These are phyloP conservation scores for Pandemis cinnamomeana DNA, from an alignment of 2,888 invertebrate genomes.

Conservation along the genomic window DNA sequence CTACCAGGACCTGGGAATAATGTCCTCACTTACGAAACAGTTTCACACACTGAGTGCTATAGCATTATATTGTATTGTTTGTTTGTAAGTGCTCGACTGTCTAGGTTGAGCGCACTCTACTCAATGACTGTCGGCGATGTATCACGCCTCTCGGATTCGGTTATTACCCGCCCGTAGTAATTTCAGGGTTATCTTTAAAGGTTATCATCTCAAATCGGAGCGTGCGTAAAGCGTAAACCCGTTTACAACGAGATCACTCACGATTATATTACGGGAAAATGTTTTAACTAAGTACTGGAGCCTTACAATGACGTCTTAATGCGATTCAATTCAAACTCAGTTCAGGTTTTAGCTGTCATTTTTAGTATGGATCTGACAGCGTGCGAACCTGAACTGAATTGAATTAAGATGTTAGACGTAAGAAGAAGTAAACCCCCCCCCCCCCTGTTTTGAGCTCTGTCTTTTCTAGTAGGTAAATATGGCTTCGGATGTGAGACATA, in stretches of 20 bases:
- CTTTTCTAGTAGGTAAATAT: too few species aligned
- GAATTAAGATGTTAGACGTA: too few species aligned
- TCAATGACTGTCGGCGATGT: constrained; percentile 22
- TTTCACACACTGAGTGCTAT: not conserved
- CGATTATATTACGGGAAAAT: not conserved
- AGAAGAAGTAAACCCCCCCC: too few species aligned
- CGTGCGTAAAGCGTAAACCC: constrained; percentile 19
- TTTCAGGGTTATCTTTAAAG: constrained; percentile 45
- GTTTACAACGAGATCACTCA: constrained; percentile 19
- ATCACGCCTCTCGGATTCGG: constrained; percentile 12
- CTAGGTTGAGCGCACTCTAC: constrained; percentile 8
- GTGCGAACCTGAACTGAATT: too few species aligned
- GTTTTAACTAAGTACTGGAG: not conserved
- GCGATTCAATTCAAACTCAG: too few species aligned
- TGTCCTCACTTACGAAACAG: not conserved
- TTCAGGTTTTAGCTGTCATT: not conserved
- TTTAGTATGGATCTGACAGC: not conserved
- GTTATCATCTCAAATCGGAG: constrained; percentile 37
- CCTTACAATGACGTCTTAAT: too few species aligned
- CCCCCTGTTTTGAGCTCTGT: too few species aligned
- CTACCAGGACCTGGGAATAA: constrained; percentile 84
- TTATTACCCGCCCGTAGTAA: constrained; percentile 31
- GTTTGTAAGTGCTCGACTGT: constrained; percentile 5
- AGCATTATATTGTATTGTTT: constrained; percentile 1
- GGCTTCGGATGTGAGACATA: too few species aligned